Evolutionary conservation across 2,888 invertebrate species (phyloP), one percentile per base, ranked within the genome.

Genomic region (Pammene aurita): DNA sequence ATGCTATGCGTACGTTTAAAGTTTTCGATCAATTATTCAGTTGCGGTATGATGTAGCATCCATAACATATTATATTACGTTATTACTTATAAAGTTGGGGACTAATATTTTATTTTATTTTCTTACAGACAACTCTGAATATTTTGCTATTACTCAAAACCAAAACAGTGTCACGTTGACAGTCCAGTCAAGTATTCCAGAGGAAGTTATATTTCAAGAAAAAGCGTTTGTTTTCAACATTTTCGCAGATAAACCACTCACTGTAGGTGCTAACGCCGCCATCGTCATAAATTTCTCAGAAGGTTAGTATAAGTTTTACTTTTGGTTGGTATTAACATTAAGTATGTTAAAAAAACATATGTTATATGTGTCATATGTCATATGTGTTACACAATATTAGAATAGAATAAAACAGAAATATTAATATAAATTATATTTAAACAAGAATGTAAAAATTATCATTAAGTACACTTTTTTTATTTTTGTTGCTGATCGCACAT

Each of bases 141-240:
- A 83, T 74, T 90, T 89, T 66, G 26, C 70, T 10, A 71, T 83
- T 18, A 73, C 63, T 44, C 54, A 55, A 38, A 74, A 75, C 14
- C 62, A 69, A 0, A 82, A 81, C 67, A 75, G 72, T 67, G 75
- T 82, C 2, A 70, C 66, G 1, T 70, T 89, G 50, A 67, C 75
- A 48, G 66, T 84, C 11, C 76, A 67, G 55, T 73, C 77, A 2
- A 2, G 65, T 10, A 84, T 89, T 62, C 89, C 88, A 7, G 83
- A 82, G 62, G 85, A 87, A 52, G 55, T 90, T 26, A 86, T 87
- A 73, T 85, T 83, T 71, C 77, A 74, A 6, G 84, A 86, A 73
- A 88, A 88, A 68, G 77, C 85, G 62, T 74, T 90, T n/a, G 52
- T 84, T 14, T 84, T 89, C 65, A 86, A 77, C 71, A 74, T 89